A percentile compares a stretch with the other conserved stretches of the same genome.
Conservation (phyloP, 2,888 invertebrate genomes). For the Anodontia alba region DNA sequence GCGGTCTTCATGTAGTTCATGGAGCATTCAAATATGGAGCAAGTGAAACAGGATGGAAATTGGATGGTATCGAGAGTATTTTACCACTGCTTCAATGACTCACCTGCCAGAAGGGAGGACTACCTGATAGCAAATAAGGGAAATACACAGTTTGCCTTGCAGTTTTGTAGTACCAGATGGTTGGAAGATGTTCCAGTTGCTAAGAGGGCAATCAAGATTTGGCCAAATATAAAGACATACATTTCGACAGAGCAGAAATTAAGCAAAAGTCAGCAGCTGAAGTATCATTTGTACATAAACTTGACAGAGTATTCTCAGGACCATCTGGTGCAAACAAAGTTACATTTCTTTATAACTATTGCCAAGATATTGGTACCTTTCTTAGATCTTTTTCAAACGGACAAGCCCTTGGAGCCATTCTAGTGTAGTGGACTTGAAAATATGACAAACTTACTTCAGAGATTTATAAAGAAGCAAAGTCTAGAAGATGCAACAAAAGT, state of each 20-base stretch:
- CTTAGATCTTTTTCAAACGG: too few relatives aligned
- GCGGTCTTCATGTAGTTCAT: conserved; percentile 61
- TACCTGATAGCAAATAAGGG: not conserved
- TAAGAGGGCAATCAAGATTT: conserved; percentile 34
- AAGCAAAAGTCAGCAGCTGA: too few relatives aligned
- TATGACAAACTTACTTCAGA: conserved; percentile 22
- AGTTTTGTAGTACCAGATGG: not conserved
- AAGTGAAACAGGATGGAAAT: conserved; percentile 42
- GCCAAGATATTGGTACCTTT: not conserved
- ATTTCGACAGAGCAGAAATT: conserved; percentile 15
- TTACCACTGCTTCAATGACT: conserved; percentile 76
- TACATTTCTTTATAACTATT: not conserved
- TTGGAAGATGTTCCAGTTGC: not conserved
- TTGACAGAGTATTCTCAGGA: too few relatives aligned
- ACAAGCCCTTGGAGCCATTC: conserved; percentile 27
- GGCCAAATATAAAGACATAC: conserved; percentile 31
- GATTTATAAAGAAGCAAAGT: conserved; percentile 30
- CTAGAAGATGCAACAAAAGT: conserved; percentile 27
- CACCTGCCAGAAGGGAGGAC: conserved; percentile 70
- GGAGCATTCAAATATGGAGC: conserved; percentile 50
- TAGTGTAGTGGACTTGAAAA: conserved; percentile 17
- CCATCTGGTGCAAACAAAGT: not conserved
- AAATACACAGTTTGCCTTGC: not conserved
- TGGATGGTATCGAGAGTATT: conserved; percentile 64
- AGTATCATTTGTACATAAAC: too few relatives aligned